Conservation (phyloP, 2,113 vertebrate species). For the Phyllostomus discolor region DNA sequence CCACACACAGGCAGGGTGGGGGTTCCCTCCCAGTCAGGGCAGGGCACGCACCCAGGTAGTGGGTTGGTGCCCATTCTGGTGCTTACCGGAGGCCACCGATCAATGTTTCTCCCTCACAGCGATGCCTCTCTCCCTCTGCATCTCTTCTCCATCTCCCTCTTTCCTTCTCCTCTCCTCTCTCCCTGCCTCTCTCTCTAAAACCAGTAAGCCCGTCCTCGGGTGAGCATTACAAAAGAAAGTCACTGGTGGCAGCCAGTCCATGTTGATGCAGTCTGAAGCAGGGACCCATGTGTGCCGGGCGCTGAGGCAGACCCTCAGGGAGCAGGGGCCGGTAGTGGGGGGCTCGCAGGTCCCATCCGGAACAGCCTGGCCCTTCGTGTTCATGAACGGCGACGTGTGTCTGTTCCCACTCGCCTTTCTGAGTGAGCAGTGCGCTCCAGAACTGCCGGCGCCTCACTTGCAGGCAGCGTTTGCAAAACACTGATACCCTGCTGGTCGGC, state of each 20-base stretch:
- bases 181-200: no score
- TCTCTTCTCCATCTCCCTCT: no score
- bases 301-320: background rate
- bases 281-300: background rate
- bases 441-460: background rate
- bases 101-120: no score
- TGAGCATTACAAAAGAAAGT: background rate
- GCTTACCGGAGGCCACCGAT: no score
- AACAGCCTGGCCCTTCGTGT: background rate
- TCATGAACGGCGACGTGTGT: background rate
- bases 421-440: background rate
- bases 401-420: background rate
- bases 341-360: rapidly evolving
- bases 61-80: no score
- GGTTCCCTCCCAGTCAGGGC: no score
- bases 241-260: background rate
- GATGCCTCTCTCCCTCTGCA: no score
- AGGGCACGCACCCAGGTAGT: no score
- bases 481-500: rapidly evolving
- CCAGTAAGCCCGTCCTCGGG: no score
- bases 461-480: background rate
- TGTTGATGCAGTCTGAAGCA: background rate
- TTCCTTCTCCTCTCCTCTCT: no score
- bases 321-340: background rate
- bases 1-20: rapidly evolving